Base-by-base conservation (phyloP, 2,797 vertebrate species). In the Poeciliopsis presidionis region DNA sequence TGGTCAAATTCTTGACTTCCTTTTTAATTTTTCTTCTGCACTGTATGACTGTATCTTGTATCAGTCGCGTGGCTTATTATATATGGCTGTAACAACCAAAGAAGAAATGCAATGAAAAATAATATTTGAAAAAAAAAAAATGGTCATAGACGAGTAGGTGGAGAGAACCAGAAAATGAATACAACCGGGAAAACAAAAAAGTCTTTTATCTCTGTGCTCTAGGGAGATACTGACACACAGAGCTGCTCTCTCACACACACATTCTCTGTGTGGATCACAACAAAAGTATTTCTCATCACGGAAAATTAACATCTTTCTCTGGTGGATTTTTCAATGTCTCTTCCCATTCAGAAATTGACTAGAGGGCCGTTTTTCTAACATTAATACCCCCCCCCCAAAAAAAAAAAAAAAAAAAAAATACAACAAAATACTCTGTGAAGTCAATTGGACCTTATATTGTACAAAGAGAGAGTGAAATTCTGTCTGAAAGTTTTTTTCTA, bases 61-160 rank as follows among this genome's bases (percentile, higher is more conserved):
- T 89, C 72, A 20, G 47, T 87, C 70, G 73, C 63, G 72, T 65
- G 77, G 74, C 53, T 53, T 75, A 80, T 81, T 81, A 76, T 77
- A 28, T 43, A 46, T 30, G 55, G 70, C 59, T 74, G 81, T 88
- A 85, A 87, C 83, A 80, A 80, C 81, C 76, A 86, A 87, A 77
- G 80, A 81, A 84, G 67, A 88, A 87, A 89, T 75, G 73, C 63
- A 87, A 85, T 88, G 87, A 85, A 88, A 87, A 84, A 84, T 83
- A 77, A 84, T 86, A 79, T 82, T 80, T 55, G 53, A 43, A 14
- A 57, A 45, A 43, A 33, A 5, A 43, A 83, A 83, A 86, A 86
- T 82, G 72, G 72, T 80, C 81, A 81, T 53, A 53, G 74, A 81
- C 63, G 69, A 81, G 49, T 65, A 65, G 30, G 39, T 55, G 51